Conservation (phyloP, 2,888 invertebrate genomes). For the Brachyopa scutellaris region DNA sequence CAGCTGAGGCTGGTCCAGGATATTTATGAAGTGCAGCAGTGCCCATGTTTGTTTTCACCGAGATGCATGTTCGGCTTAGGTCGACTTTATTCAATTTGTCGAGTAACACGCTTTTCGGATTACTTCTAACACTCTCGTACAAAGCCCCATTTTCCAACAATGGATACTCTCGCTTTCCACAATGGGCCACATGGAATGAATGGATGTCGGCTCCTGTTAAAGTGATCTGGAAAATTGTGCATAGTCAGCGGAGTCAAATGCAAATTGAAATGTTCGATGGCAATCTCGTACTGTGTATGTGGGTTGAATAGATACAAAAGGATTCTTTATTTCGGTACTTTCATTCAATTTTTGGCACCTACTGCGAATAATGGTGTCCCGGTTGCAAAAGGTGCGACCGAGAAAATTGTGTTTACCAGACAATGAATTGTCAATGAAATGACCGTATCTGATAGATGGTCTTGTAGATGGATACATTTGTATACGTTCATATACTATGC, state of each 20-base stretch:
- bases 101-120: constrained; percentile 80
- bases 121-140: constrained; percentile 76
- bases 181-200: constrained; percentile 39
- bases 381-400: constrained; percentile 78
- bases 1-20: not conserved
- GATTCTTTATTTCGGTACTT: constrained; percentile 35
- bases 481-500: too few relatives aligned
- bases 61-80: constrained; percentile 56
- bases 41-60: constrained; percentile 55
- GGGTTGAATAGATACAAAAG: constrained; percentile 60
- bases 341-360: constrained; percentile 75
- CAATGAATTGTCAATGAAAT: constrained; percentile 74
- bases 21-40: constrained; percentile 18
- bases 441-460: constrained; percentile 75
- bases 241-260: constrained; percentile 79
- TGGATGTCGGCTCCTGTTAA: constrained; percentile 53
- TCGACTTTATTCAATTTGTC: constrained; percentile 78
- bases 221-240: constrained; percentile 37
- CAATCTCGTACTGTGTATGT: constrained; percentile 68
- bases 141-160: constrained; percentile 63
- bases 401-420: constrained; percentile 80
- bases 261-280: constrained; percentile 79
- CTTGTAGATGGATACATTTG: constrained; percentile 10
- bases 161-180: constrained; percentile 29
- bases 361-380: constrained; percentile 79